Percentiles rank a stretch among this genome's conserved stretches.
These are phyloP conservation scores for Anoplopoma fimbria DNA, from an alignment of 2,113 vertebrate species.

Conservation along the genomic window DNA sequence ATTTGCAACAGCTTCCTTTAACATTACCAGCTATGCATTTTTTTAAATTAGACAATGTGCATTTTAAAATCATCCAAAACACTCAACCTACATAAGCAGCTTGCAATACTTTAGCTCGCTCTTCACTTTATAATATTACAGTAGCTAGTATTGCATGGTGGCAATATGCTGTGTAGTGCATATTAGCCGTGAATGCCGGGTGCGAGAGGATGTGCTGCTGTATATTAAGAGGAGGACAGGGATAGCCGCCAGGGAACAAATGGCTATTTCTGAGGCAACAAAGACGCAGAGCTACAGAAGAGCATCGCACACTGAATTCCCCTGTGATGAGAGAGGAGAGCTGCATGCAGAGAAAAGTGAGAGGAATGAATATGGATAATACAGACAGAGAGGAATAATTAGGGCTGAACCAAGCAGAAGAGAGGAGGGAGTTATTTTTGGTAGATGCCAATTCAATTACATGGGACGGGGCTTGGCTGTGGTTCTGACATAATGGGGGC, in stretches of 20 bases:
- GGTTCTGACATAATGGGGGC: constrained; percentile 58
- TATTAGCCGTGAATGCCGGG: constrained; percentile 6
- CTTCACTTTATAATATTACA: background rate
- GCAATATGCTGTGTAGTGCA: constrained; percentile 5
- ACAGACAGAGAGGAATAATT: constrained; percentile 61
- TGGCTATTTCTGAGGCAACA: constrained; percentile 75
- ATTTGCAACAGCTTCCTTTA: background rate
- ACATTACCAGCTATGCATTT: background rate
- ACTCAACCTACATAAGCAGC: background rate
- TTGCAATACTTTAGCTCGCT: background rate
- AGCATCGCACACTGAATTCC: constrained; percentile 61
- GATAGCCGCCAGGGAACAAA: constrained; percentile 60
- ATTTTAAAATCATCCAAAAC: background rate
- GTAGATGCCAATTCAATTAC: constrained; percentile 67
- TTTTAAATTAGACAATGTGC: background rate
- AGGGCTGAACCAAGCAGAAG: constrained; percentile 43
- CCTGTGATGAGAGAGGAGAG: constrained; percentile 55
- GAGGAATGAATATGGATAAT: constrained; percentile 35
- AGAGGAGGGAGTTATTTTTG: constrained; percentile 60
- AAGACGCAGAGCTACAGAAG: constrained; percentile 60
- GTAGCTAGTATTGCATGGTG: constrained; percentile 1
- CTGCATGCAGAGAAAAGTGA: constrained; percentile 41
- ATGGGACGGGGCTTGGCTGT: constrained; percentile 23
- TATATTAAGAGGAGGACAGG: constrained; percentile 39
- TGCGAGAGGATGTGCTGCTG: constrained; percentile 47